These are phyloP conservation scores for Sepiola atlantica DNA, from an alignment of 2,888 invertebrate genomes.

Conservation along the genomic window DNA sequence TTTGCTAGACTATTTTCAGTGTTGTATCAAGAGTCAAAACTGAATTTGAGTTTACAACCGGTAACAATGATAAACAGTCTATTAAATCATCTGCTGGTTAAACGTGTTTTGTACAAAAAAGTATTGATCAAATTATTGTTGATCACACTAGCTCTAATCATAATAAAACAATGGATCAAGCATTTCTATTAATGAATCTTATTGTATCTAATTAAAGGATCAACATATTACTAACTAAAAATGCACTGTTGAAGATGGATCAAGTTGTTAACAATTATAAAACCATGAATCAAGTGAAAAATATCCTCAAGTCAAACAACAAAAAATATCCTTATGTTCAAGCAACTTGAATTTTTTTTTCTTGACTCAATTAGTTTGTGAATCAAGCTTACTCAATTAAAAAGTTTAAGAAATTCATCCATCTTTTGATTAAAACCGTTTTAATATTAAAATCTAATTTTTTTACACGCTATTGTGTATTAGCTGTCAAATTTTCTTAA, in stretches of 20 bases:
- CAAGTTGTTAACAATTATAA: neutral
- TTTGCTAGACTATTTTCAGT: conserved; percentile 32
- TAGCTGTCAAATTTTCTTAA: neutral
- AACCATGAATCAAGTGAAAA: neutral
- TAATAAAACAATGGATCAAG: neutral
- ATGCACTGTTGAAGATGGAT: neutral
- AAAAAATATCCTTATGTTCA: neutral
- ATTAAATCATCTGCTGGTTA: conserved; percentile 32
- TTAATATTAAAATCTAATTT: neutral
- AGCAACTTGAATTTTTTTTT: neutral
- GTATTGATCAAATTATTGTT: neutral
- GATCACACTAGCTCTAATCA: neutral
- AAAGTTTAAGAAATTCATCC: neutral
- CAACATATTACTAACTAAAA: neutral
- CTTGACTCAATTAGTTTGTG: neutral
- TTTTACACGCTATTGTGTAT: neutral
- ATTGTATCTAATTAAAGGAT: neutral
- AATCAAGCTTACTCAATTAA: neutral
- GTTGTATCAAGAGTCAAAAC: neutral
- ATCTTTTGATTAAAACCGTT: neutral
- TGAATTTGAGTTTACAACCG: conserved; percentile 9
- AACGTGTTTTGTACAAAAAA: neutral
- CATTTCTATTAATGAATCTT: conserved; percentile 18
- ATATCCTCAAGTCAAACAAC: no score
- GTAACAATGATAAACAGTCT: neutral